These are phyloP conservation scores for Sorex fumeus DNA, from an alignment of 2,113 vertebrate genomes.

Conservation along the genomic window DNA sequence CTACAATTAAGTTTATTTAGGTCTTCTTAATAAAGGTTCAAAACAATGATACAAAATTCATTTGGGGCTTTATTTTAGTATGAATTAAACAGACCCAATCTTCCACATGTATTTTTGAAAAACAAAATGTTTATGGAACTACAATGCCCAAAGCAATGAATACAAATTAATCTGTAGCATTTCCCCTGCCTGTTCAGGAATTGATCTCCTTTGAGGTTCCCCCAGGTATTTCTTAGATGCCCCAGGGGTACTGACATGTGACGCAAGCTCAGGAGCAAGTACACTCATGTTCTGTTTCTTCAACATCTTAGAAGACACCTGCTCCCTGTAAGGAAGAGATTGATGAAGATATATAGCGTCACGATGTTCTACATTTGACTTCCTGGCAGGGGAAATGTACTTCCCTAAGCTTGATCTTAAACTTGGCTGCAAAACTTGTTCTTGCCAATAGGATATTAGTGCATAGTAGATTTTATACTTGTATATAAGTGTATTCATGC, in stretches of 20 bases:
- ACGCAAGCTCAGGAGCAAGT: neutral
- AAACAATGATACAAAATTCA: neutral
- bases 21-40: neutral
- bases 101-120: neutral
- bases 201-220: neutral
- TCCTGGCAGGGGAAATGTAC: neutral
- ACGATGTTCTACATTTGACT: constrained; percentile 6
- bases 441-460: neutral
- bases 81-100: neutral
- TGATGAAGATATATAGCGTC: neutral
- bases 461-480: too few relatives aligned
- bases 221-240: neutral
- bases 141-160: neutral
- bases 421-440: neutral
- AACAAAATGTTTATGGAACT: neutral
- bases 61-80: constrained; percentile 5
- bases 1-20: neutral
- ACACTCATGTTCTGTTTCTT: neutral
- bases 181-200: neutral
- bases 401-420: constrained; percentile 3
- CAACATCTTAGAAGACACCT: neutral
- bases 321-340: neutral
- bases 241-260: neutral
- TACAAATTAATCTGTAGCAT: neutral
- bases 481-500: too few relatives aligned